Percentiles rank a stretch among this genome's conserved stretches.
These are phyloP conservation scores for Prinia subflava DNA, from an alignment of 2,113 vertebrate genomes.

Conservation along the genomic window DNA sequence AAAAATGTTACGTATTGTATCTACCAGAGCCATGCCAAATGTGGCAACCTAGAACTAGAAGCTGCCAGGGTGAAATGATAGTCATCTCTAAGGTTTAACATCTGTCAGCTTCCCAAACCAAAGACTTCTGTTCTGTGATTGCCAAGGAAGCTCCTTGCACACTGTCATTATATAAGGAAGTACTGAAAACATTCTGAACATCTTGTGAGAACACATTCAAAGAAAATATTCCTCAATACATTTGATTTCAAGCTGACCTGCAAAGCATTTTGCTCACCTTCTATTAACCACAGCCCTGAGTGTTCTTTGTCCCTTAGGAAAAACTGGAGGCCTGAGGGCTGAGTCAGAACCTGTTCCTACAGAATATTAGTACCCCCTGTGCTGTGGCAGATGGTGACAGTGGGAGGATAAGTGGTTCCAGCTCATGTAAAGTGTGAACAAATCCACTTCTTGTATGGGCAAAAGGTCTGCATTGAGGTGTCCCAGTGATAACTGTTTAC, in stretches of 20 bases:
- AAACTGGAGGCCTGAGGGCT: neutral
- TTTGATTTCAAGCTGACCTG: neutral
- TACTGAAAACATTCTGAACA: neutral
- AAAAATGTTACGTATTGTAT: neutral
- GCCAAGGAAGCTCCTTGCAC: neutral
- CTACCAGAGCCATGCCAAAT: neutral
- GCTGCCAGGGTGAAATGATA: slow-evolving; percentile 13
- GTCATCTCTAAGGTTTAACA: neutral
- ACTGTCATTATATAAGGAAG: neutral
- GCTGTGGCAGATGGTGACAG: neutral
- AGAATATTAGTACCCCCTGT: neutral
- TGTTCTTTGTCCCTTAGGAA: neutral
- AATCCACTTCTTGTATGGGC: neutral
- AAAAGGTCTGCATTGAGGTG: neutral
- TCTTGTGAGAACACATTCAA: neutral
- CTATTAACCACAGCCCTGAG: neutral
- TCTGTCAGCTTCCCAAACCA: slow-evolving; percentile 20
- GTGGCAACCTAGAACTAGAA: neutral
- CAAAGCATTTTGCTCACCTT: neutral
- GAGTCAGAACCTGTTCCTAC: neutral
- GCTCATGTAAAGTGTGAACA: neutral
- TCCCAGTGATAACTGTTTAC: neutral
- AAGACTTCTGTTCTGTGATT: neutral
- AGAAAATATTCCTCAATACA: neutral
- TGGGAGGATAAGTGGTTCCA: neutral